phyloP scores from a whole-genome alignment of 2,888 invertebrate species.

The Cephus runcator region DNA sequence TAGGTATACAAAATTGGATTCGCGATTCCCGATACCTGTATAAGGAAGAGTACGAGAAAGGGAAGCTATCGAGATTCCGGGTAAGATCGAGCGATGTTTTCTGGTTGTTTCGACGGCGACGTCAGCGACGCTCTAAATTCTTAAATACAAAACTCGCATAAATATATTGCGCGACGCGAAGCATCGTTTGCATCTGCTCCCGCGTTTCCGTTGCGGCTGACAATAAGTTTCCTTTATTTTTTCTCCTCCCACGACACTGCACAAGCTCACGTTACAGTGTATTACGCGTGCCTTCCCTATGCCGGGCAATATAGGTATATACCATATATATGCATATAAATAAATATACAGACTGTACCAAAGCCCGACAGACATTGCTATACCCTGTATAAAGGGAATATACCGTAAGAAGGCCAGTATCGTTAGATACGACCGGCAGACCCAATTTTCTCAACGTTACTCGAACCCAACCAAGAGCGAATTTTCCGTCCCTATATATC shows the following conservation, averaged over 20 bases:
- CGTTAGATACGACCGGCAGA: conserved; percentile 30
- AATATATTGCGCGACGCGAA: conserved; percentile 6
- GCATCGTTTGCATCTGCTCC: conserved; percentile 19
- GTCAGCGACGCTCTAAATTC: not conserved
- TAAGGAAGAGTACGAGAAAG: not conserved
- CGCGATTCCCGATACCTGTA: not conserved
- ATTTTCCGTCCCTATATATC: conserved; percentile 16
- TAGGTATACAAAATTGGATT: not conserved
- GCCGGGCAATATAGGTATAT: not conserved
- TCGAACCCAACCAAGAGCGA: conserved; percentile 18
- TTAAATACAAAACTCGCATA: not conserved
- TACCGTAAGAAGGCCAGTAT: conserved; percentile 22
- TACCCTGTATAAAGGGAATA: conserved; percentile 3
- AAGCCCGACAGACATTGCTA: not conserved
- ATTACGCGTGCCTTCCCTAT: not conserved
- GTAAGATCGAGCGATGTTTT: not conserved
- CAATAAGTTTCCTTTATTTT: conserved; percentile 12
- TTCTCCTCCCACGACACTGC: not conserved
- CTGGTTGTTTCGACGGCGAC: not conserved
- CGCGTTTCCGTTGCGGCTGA: not conserved
- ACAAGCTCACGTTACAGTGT: not conserved
- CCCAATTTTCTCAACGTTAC: conserved; percentile 33
- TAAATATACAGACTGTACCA: not conserved
- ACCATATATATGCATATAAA: not conserved
- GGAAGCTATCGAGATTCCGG: not conserved